Evolutionary conservation across 2,888 invertebrate genomes (phyloP), one percentile per base, ranked within the genome.

Genomic region (Cephalotes varians): DNA sequence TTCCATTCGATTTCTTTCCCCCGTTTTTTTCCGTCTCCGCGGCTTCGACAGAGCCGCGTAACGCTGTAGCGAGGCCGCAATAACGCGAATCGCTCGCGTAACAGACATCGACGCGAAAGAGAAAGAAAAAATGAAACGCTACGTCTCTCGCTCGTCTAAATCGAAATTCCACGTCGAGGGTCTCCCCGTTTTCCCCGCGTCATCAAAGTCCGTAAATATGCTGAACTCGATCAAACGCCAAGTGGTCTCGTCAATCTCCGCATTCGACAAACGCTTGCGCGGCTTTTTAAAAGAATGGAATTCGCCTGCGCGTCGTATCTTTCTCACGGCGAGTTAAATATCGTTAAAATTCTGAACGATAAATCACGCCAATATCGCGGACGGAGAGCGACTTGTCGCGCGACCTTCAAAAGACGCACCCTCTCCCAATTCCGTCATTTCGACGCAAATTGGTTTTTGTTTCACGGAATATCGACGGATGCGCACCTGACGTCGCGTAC

Each of bases 401-500:
- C 18, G 25, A 34, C 18, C 37, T 64, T 1, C 9, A 7, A 15
- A 0, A 49, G 49, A 37, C 9, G 18, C 65, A 25, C 34, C 21
- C 18, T 47, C 9, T 18, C n/a, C 15, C 21, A 1, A 40, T 21
- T n/a, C 7, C n/a, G 1, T 34, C n/a, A n/a, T 28, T 25, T 37
- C 10, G 31, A 37, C 51, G 0, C 25, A 5, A 2, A n/a, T n/a
- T 15, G 12, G 3, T 40, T 40, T 15, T 40, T 2, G 15, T 40
- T 12, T 34, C 21, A 18, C 7, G 44, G 28, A 40, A 37, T 47
- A 65, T 34, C 31, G 21, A 47, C 12, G 28, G 37, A 56, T 7
- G 64, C 47, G n/a, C 62, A 62, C n/a, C 37, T 49, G 49, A 69
- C 49, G 58, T 74, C 31, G 51, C 60, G 28, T 69, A 84, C 77